A percentile compares a stretch with the other conserved stretches of the same genome.
phyloP scores from a whole-genome alignment of 2,888 invertebrate species.

The Hedya salicella region DNA sequence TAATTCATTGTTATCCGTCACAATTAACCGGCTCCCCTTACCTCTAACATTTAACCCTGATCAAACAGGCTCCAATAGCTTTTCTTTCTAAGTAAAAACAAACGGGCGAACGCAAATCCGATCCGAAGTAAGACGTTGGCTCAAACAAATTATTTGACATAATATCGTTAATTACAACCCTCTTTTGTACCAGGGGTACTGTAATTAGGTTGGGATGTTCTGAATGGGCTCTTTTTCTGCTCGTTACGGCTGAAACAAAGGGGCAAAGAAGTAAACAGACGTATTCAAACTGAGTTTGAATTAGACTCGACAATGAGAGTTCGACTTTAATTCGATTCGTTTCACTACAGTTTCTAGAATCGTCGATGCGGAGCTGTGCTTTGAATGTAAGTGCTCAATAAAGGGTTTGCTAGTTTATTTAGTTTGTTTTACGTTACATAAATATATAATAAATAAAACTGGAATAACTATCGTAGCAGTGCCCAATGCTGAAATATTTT shows the following conservation, averaged over 20 bases:
- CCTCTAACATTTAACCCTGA: slow-evolving; percentile 50
- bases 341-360: slow-evolving; percentile 50
- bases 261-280: slow-evolving; percentile 81
- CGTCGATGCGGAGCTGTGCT: slow-evolving; percentile 12
- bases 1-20: slow-evolving; percentile 29
- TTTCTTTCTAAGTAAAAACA: slow-evolving; percentile 68
- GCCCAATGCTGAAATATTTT: too few relatives aligned
- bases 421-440: neutral
- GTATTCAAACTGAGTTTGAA: slow-evolving; percentile 78
- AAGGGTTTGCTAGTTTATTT: neutral
- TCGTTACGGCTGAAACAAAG: slow-evolving; percentile 83
- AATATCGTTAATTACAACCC: slow-evolving; percentile 85
- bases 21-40: slow-evolving; percentile 30
- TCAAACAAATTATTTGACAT: slow-evolving; percentile 85
- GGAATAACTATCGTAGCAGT: too few relatives aligned
- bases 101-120: slow-evolving; percentile 75
- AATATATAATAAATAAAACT: neutral
- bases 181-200: slow-evolving; percentile 78
- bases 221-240: slow-evolving; percentile 84
- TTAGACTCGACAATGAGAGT: slow-evolving; percentile 73
- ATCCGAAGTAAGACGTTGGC: slow-evolving; percentile 79
- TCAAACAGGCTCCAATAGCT: slow-evolving; percentile 55
- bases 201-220: slow-evolving; percentile 84
- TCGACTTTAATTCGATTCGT: slow-evolving; percentile 62
- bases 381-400: slow-evolving; percentile 23